phyloP scores from a whole-genome alignment of 2,888 invertebrate genomes.

The Tinea trinotella region DNA sequence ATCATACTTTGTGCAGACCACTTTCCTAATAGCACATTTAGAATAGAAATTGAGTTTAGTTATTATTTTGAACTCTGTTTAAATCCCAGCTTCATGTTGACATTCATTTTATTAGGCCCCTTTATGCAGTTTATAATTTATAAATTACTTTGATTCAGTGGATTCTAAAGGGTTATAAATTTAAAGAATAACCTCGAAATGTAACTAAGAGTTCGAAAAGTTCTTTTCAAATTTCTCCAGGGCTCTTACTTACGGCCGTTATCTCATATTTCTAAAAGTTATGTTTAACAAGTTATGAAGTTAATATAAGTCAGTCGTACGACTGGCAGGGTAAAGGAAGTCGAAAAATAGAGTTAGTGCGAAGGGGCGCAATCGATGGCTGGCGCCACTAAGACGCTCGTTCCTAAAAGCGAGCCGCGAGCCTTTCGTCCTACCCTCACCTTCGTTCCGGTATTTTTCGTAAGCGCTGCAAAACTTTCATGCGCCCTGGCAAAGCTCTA shows the following conservation, averaged over 20 bases:
- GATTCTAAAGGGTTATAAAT: not conserved
- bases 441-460: conserved; percentile 35
- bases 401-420: conserved; percentile 23
- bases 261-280: conserved; percentile 59
- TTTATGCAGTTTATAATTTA: not conserved
- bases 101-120: not conserved
- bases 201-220: conserved; percentile 9
- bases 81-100: not conserved
- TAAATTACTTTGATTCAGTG: not conserved
- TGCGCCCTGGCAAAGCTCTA: not conserved
- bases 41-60: conserved; percentile 1
- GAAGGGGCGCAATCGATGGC: conserved; percentile 43
- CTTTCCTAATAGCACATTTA: not conserved
- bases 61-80: not conserved
- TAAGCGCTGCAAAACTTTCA: not conserved
- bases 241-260: conserved; percentile 38
- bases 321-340: conserved; percentile 47
- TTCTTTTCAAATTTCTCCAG: conserved; percentile 44
- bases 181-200: conserved; percentile 2
- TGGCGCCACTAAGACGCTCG: conserved; percentile 43
- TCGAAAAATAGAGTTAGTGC: conserved; percentile 52
- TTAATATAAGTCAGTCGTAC: conserved; percentile 57
- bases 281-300: conserved; percentile 61
- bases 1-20: conserved; percentile 9
- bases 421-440: conserved; percentile 24